phyloP scores from a whole-genome alignment of 2,888 invertebrate species.

The Athalia circularis region DNA sequence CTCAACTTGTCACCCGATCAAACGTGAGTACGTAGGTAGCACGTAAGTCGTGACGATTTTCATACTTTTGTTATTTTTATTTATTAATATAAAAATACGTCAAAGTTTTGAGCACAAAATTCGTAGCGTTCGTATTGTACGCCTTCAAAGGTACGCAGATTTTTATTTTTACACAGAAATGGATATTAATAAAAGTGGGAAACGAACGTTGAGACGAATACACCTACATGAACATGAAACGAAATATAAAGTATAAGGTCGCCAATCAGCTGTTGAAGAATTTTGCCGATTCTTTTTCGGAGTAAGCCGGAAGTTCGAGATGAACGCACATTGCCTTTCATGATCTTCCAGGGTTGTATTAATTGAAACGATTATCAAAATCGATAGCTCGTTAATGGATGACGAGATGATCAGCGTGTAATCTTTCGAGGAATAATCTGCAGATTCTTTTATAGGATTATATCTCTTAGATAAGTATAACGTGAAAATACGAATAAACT shows the following conservation, averaged over 20 bases:
- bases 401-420: neutral
- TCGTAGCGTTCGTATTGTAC: neutral
- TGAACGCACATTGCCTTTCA: too few species aligned
- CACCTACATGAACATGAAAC: too few species aligned
- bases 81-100: constrained; percentile 2
- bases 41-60: neutral
- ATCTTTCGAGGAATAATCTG: constrained; percentile 6
- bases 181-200: too few species aligned
- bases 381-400: neutral
- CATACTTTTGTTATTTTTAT: neutral
- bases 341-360: too few species aligned
- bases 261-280: too few species aligned
- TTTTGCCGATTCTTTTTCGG: too few species aligned
- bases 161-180: neutral
- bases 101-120: neutral
- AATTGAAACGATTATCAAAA: neutral
- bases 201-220: too few species aligned
- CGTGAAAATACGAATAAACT: constrained; percentile 13
- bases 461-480: neutral
- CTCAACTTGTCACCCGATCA: too few species aligned
- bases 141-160: neutral
- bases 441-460: neutral
- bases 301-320: too few species aligned
- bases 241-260: too few species aligned
- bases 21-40: neutral